Conservation (phyloP, 2,797 vertebrate genomes). For the Helicolenus hilgendorfi region DNA sequence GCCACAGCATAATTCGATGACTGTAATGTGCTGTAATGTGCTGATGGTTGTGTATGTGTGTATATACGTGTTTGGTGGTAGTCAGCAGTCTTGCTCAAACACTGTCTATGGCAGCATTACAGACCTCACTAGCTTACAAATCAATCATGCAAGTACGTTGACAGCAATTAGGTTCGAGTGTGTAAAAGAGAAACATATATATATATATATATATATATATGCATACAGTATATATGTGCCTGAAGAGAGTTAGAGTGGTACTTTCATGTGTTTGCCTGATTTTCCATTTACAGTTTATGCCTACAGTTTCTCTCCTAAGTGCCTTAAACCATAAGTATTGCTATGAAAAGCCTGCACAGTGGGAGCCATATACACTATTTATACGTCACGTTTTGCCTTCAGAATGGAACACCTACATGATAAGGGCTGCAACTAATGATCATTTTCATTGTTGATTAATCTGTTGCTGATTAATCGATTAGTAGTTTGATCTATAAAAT, state of each 20-base stretch:
- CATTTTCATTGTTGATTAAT: too few relatives aligned
- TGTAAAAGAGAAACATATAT: constrained; percentile 2
- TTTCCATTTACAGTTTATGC: neutral
- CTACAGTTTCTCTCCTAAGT: neutral
- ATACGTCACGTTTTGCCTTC: neutral
- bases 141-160: constrained; percentile 73
- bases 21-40: constrained; percentile 59
- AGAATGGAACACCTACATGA: neutral
- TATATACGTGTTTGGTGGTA: constrained; percentile 44
- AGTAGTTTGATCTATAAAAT: too few relatives aligned
- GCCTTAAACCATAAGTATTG: constrained; percentile 2
- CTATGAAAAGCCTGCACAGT: neutral
- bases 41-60: constrained; percentile 23
- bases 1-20: constrained; percentile 28
- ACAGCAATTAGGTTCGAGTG: constrained; percentile 61
- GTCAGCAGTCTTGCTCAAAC: constrained; percentile 80
- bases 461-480: too few relatives aligned
- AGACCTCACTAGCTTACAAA: constrained; percentile 59
- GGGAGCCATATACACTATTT: neutral
- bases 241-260: neutral
- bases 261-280: neutral
- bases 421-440: too few relatives aligned
- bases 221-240: neutral
- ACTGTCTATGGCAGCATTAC: constrained; percentile 70
- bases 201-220: neutral